Evolutionary conservation across 92 coral and sea anemone genomes (phyloP).

Genomic region (Palythoa heliodiscus): DNA sequence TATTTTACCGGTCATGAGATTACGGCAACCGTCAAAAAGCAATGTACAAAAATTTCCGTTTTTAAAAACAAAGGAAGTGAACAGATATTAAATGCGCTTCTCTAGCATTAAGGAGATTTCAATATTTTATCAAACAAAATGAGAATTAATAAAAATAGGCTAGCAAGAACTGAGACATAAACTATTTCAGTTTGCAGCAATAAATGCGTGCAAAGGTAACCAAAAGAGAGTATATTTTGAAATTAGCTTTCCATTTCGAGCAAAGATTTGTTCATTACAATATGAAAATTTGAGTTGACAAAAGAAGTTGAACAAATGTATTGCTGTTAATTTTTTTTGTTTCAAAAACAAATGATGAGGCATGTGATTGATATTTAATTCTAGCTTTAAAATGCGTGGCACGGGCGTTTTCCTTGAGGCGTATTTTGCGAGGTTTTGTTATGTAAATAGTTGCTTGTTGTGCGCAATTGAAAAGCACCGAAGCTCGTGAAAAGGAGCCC

Average conservation of each 20-base stretch:
- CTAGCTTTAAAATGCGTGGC: conserved; percentile 13
- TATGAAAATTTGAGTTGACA: background rate
- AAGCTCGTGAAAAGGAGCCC: conserved; percentile 26
- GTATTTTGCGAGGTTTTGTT: conserved; percentile 5
- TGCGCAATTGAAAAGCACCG: background rate
- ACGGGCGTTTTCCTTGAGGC: conserved; percentile 6
- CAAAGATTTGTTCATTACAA: background rate
- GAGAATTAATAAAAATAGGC: background rate
- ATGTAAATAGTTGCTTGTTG: conserved; percentile 3
- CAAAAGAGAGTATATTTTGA: background rate
- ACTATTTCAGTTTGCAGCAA: background rate
- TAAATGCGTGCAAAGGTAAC: too few species aligned
- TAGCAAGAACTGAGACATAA: background rate
- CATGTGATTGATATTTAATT: conserved; percentile 1
- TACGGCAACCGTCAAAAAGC: background rate
- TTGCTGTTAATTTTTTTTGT: background rate
- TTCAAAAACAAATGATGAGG: conserved; percentile 4
- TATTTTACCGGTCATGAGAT: background rate
- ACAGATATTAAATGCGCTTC: background rate
- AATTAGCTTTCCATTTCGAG: background rate
- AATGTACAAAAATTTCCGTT: conserved; percentile 9
- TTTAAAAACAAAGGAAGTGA: background rate
- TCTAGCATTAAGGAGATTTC: background rate
- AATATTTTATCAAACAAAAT: background rate
- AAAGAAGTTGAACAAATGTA: background rate